A percentile compares a stretch with the other conserved stretches of the same genome.
Evolutionary conservation across 2,113 vertebrate genomes (phyloP).

Genomic region (Caranx melampygus): DNA sequence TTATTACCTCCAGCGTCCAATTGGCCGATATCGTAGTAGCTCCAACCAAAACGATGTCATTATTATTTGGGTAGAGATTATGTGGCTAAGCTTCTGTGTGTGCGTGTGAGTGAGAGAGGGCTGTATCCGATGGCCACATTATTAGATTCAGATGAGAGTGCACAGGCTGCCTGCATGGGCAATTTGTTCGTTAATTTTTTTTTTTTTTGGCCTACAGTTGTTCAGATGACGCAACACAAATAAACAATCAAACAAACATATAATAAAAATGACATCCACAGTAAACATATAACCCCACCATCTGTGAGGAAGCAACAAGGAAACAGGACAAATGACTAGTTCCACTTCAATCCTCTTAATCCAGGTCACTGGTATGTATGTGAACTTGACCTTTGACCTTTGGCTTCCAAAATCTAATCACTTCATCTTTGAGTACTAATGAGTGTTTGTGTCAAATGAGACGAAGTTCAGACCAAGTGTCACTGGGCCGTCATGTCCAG

Average conservation of each 20-base stretch:
- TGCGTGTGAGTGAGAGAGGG: slow-evolving; percentile 21
- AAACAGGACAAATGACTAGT: not conserved
- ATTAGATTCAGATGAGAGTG: slow-evolving; percentile 58
- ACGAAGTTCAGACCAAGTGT: too few relatives aligned
- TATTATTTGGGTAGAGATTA: slow-evolving; percentile 76
- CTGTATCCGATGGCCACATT: slow-evolving; percentile 51
- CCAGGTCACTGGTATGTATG: too few relatives aligned
- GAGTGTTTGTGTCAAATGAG: too few relatives aligned
- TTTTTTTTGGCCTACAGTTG: slow-evolving; percentile 17
- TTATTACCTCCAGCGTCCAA: slow-evolving; percentile 55
- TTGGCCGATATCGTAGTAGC: slow-evolving; percentile 44
- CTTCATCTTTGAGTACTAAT: too few relatives aligned
- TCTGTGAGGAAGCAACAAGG: not conserved
- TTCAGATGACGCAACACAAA: slow-evolving; percentile 1
- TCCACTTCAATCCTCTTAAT: too few relatives aligned
- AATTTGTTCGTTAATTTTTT: slow-evolving; percentile 36
- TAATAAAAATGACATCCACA: not conserved
- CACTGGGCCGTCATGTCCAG: too few relatives aligned
- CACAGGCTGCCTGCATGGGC: slow-evolving; percentile 25
- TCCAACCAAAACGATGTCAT: slow-evolving; percentile 68
- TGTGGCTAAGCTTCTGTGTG: slow-evolving; percentile 61
- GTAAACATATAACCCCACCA: not conserved
- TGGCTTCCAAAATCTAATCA: too few relatives aligned
- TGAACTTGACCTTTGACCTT: too few relatives aligned
- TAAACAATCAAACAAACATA: not conserved